Conservation (phyloP, 1,140 invertebrate genomes). For the Drosophila willistoni region DNA sequence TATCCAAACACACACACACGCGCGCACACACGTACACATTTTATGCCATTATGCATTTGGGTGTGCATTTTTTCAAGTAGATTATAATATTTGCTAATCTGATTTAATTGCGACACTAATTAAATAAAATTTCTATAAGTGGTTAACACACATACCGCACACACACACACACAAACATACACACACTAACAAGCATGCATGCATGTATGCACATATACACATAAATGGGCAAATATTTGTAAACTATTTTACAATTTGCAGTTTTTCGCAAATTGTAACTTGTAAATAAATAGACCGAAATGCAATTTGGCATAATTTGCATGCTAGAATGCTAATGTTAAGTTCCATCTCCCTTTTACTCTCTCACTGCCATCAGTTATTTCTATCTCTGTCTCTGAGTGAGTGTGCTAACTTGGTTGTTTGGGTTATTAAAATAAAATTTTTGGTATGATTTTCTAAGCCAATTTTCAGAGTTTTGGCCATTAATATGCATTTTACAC, state of each 20-base stretch:
- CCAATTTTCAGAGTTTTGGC: conserved; percentile 17
- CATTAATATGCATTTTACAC: conserved; percentile 67
- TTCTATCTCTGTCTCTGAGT: conserved; percentile 13
- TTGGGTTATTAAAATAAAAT: conserved; percentile 14
- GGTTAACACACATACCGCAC: conserved; percentile 43
- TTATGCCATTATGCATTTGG: neutral
- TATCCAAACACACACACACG: neutral
- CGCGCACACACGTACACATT: too few species aligned
- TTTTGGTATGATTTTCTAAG: conserved; percentile 9
- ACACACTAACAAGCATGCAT: conserved; percentile 7
- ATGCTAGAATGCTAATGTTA: conserved; percentile 24
- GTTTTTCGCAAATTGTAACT: conserved; percentile 9
- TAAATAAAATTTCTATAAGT: conserved; percentile 66
- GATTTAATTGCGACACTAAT: conserved; percentile 45
- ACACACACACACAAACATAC: conserved; percentile 26
- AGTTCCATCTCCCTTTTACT: neutral
- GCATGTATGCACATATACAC: conserved; percentile 12
- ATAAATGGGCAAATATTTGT: conserved; percentile 25
- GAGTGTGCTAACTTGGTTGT: conserved; percentile 30
- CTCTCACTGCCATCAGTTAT: too few species aligned
- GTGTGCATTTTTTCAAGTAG: conserved; percentile 32
- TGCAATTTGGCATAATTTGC: conserved; percentile 30
- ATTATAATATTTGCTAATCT: conserved; percentile 24
- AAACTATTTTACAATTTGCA: conserved; percentile 36
- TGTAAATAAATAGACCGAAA: conserved; percentile 22